Percentiles rank a stretch among this genome's conserved stretches.
phyloP scores from a whole-genome alignment of 2,888 invertebrate species.

The Scelioninae gen. 2 region DNA sequence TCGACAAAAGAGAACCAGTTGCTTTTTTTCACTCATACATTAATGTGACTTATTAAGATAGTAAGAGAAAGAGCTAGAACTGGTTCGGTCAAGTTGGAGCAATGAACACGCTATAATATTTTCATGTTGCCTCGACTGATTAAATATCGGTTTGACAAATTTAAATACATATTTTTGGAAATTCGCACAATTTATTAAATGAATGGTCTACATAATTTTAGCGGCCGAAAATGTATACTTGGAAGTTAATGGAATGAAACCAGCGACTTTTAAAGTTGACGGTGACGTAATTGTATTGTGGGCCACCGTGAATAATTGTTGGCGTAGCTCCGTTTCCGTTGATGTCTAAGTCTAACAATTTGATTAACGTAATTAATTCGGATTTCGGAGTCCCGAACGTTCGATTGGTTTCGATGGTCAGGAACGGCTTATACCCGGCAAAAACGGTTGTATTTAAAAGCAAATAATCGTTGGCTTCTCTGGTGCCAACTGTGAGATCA shows the following conservation, averaged over 20 bases:
- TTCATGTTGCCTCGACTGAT: too few species aligned
- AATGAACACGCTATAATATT: too few species aligned
- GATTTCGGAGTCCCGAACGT: conserved; percentile 61
- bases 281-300: conserved; percentile 69
- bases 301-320: conserved; percentile 73
- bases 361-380: conserved; percentile 71
- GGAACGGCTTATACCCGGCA: conserved; percentile 65
- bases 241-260: conserved; percentile 74
- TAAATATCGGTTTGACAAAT: too few species aligned
- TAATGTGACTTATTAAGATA: too few species aligned
- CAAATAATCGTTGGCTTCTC: conserved; percentile 63
- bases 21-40: too few species aligned
- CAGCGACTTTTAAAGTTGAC: conserved; percentile 75
- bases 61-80: too few species aligned
- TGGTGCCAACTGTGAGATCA: conserved; percentile 64
- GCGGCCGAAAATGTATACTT: conserved; percentile 73
- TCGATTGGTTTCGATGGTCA: conserved; percentile 51
- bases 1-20: too few species aligned
- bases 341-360: conserved; percentile 73
- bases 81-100: too few species aligned
- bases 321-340: conserved; percentile 76
- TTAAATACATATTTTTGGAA: too few species aligned
- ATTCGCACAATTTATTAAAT: too few species aligned
- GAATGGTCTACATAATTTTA: background rate
- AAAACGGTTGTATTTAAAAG: conserved; percentile 58